Base-by-base conservation (phyloP, 1,140 invertebrate species). In the Mamestra configurata region DNA sequence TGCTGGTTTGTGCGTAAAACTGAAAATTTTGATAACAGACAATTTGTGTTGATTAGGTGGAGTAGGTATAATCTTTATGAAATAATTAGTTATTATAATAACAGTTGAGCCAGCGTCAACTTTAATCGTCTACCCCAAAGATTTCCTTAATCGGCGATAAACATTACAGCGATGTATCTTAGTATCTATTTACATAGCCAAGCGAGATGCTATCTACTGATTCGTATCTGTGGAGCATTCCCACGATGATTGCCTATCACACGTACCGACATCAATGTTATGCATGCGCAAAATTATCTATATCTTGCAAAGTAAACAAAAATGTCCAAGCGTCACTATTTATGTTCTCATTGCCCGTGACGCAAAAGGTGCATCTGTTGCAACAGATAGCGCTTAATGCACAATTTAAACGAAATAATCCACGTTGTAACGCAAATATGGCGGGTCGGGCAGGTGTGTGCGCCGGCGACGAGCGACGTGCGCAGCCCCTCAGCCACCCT, bases 371-470 rank as follows among this genome's bases (percentile, higher is more conserved):
- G 51, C 53, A 75, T 75, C 37, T 75, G 71, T 75, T 43, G 31
- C 71, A 75, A 59, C 31, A 75, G 51, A 59, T 59, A 75, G 10
- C 20, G 53, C 71, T 46, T 71, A 71, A 35, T 71, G 27, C 46
- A 71, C 68, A 51, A 71, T 53, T 31, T 71, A 35, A 71, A 79
- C 64, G 46, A 77, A 81, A 81, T 70, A 75, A 85, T 79, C 73
- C 37, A 61, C 66, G 68, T 75, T 68, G 43, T 75, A 61, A 82
- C 72, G 80, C 80, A 83, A 83, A 83, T 75, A 80, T 81, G 72
- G 77, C 82, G 79, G 82, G 79, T 82, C 76, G 55, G 83, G 86
- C 86, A 87, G 84, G 87, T 88, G 88, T 82, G 81, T 83, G 82
- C 82, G 80, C 55, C 57, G 46, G n/a, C n/a, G n/a, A n/a, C n/a